A percentile compares a stretch with the other conserved stretches of the same genome.
phyloP scores from a whole-genome alignment of 1,140 invertebrate genomes.

The Cecropterus lyciades region DNA sequence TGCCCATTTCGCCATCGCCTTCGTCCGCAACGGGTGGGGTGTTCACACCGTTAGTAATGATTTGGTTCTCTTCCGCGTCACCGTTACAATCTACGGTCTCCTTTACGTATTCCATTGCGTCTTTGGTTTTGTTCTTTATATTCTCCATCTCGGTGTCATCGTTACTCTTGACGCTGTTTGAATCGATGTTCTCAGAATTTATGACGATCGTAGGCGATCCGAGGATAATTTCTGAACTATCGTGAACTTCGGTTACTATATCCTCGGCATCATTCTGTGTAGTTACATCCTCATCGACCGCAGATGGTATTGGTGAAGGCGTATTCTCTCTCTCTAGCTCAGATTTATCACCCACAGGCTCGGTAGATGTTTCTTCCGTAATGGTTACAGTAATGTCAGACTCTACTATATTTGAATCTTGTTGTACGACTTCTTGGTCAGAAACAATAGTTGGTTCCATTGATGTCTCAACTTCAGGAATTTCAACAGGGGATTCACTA shows the following conservation, averaged over 20 bases:
- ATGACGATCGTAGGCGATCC: conserved; percentile 32
- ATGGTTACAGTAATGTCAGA: conserved; percentile 9
- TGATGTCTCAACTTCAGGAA: conserved; percentile 7
- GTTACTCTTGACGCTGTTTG: conserved; percentile 20
- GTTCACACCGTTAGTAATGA: conserved; percentile 42
- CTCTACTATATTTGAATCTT: conserved; percentile 5
- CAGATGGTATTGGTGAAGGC: conserved; percentile 18
- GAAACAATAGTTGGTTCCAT: neutral
- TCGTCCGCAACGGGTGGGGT: conserved; percentile 19
- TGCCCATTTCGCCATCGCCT: conserved; percentile 26
- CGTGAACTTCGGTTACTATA: conserved; percentile 14
- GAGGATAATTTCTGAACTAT: conserved; percentile 20
- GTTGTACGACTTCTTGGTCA: conserved; percentile 12
- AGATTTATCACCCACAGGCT: conserved; percentile 19
- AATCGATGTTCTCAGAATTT: conserved; percentile 20
- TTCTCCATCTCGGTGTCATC: conserved; percentile 39
- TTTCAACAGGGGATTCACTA: conserved; percentile 1
- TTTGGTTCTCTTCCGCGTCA: conserved; percentile 28
- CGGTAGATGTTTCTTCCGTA: neutral
- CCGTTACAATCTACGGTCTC: conserved; percentile 29
- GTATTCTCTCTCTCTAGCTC: conserved; percentile 23
- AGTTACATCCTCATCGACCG: conserved; percentile 21
- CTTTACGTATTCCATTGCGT: conserved; percentile 4
- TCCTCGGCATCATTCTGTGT: conserved; percentile 28
- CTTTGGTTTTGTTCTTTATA: conserved; percentile 43